Evolutionary conservation across 1,140 invertebrate species (phyloP).

Genomic region (Oryctes rhinoceros): DNA sequence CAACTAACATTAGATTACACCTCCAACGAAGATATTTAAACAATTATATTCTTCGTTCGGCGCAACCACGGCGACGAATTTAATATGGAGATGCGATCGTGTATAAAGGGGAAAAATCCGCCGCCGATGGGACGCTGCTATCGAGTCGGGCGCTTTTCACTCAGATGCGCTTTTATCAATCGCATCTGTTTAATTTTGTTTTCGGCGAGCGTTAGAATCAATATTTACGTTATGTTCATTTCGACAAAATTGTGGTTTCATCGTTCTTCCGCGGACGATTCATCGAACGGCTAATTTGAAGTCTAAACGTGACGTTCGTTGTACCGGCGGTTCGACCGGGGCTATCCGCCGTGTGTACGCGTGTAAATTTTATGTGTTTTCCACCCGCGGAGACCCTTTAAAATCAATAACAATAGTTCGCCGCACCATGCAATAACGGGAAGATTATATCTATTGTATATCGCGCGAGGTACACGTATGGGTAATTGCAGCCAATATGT

Average conservation of each 20-base stretch:
- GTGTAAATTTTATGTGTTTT: conserved; percentile 12
- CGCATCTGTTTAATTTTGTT: conserved; percentile 32
- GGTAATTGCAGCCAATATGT: too few relatives aligned
- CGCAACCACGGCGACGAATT: neutral
- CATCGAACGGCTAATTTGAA: neutral
- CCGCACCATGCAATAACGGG: neutral
- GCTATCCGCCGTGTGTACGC: neutral
- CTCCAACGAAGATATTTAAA: too few relatives aligned
- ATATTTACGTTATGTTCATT: conserved; percentile 38
- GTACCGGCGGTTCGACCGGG: neutral
- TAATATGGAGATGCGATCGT: neutral
- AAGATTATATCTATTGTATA: neutral
- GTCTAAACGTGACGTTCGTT: conserved; percentile 25
- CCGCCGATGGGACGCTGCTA: neutral
- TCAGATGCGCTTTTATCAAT: conserved; percentile 22
- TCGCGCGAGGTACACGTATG: too few relatives aligned
- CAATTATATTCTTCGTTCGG: neutral
- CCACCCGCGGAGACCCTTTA: neutral
- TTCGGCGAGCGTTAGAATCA: conserved; percentile 21
- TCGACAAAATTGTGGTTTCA: conserved; percentile 22
- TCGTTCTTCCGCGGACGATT: conserved; percentile 17
- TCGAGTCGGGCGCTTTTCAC: neutral
- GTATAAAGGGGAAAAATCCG: neutral
- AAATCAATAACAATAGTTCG: conserved; percentile 22
- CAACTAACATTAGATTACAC: too few relatives aligned